Percentiles rank a stretch among this genome's conserved stretches.
phyloP scores from a whole-genome alignment of 2,113 vertebrate genomes.

The Fukomys damarensis region DNA sequence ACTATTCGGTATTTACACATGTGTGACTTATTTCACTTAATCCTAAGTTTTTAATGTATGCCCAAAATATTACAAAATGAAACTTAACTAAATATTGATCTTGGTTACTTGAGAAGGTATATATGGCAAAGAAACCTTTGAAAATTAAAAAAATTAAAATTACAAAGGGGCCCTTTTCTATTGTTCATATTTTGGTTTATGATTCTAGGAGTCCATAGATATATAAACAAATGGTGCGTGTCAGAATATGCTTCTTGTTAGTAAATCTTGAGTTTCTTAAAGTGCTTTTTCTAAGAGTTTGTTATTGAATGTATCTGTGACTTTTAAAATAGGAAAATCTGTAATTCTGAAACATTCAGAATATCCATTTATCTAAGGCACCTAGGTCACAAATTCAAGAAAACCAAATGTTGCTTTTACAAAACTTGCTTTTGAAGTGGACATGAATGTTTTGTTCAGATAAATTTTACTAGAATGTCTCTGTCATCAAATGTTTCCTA shows the following conservation, averaged over 20 bases:
- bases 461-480: background rate
- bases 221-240: background rate
- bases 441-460: background rate
- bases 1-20: too few species aligned
- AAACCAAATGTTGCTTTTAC: background rate
- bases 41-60: slow-evolving; percentile 18
- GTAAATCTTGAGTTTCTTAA: background rate
- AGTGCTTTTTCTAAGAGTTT: background rate
- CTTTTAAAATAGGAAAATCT: slow-evolving; percentile 11
- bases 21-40: too few species aligned
- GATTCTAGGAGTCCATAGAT: background rate
- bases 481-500: background rate
- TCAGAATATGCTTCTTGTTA: background rate
- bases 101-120: background rate
- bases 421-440: background rate
- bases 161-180: background rate
- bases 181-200: background rate
- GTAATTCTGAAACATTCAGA: background rate
- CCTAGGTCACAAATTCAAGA: slow-evolving; percentile 1
- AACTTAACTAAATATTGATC: background rate
- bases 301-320: background rate
- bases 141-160: slow-evolving; percentile 34
- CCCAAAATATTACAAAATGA: slow-evolving; percentile 21
- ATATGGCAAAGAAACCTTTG: background rate
- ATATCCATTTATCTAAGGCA: background rate